These are phyloP conservation scores for Callionymus lyra DNA, from an alignment of 2,113 vertebrate genomes.

Conservation along the genomic window DNA sequence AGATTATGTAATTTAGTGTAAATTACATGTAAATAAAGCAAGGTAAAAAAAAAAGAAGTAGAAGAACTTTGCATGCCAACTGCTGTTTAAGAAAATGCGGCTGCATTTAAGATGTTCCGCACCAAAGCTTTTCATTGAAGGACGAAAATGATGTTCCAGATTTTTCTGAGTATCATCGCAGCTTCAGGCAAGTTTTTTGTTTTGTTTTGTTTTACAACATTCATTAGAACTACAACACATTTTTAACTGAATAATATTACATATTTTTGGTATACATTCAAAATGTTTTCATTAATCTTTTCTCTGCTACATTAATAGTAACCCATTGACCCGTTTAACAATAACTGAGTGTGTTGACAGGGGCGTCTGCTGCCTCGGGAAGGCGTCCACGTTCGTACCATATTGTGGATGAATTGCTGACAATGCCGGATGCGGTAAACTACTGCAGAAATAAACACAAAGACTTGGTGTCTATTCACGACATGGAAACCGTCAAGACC, in stretches of 20 bases:
- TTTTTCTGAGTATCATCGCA: background rate
- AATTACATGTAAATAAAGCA: background rate
- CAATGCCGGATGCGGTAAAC: background rate
- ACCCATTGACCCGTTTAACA: too few relatives aligned
- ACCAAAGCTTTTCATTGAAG: background rate
- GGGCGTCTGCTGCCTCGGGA: background rate
- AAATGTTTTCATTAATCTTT: too few relatives aligned
- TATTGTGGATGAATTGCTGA: constrained; percentile 1
- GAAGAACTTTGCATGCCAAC: background rate
- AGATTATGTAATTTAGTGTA: background rate
- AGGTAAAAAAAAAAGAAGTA: background rate
- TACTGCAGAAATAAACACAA: constrained; percentile 12
- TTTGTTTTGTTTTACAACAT: too few relatives aligned
- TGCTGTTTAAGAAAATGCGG: background rate
- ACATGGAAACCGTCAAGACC: background rate
- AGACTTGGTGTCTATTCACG: constrained; percentile 7
- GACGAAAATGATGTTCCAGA: background rate
- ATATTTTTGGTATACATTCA: too few relatives aligned
- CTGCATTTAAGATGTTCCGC: background rate
- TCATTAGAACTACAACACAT: background rate
- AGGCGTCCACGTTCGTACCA: background rate
- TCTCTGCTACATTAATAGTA: too few relatives aligned
- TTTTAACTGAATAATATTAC: too few relatives aligned
- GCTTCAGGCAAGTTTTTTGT: constrained; percentile 14
- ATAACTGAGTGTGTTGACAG: background rate